Base-by-base conservation (phyloP, 1,140 invertebrate species). In the Lepidotrigona ventralis region DNA sequence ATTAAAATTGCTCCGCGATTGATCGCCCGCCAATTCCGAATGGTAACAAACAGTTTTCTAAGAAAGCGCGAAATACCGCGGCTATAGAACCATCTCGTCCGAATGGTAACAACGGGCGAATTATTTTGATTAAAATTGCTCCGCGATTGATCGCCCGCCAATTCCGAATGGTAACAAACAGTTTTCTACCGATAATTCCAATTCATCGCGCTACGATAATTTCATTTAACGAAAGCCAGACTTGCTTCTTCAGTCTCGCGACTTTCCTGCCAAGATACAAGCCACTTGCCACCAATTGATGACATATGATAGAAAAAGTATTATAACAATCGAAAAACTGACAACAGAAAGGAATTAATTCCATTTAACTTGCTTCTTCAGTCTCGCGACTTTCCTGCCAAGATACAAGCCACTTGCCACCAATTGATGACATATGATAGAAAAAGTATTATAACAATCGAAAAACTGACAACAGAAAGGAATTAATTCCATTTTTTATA, bases 41-140 rank as follows among this genome's bases (percentile, higher is more conserved):
- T 58, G 71, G 63, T 85, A 81, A 81, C 64, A 83, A 77, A 81
- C 75, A 64, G 6, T 81, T 77, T 76, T 56, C 56, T 76, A 19
- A n/a, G 23, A 46, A 3, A 70, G 39, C 66, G 14, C 12, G 66
- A 70, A 79, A 69, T 54, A 69, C 11, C 29, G 39, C 2, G 6
- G 14, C 1, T n/a, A 21, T 1, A 53, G 54, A 3, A 60, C 21
- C 14, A 33, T 29, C 29, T 39, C 26, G 53, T 19, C 15, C 23
- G n/a, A n/a, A n/a, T n/a, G n/a, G n/a, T n/a, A n/a, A n/a, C n/a
- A 9, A 46, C 11, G 15, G 51, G 29, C 14, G 17, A 86, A 78
- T 72, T 72, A 79, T 26, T 77, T 77, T 77, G 73, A 76, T 68
- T 58, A 76, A 76, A 82, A 11, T 69, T 53, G 23, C 19, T 2